Base-by-base conservation (phyloP, 2,797 vertebrate genomes). In the Synanceia verrucosa region DNA sequence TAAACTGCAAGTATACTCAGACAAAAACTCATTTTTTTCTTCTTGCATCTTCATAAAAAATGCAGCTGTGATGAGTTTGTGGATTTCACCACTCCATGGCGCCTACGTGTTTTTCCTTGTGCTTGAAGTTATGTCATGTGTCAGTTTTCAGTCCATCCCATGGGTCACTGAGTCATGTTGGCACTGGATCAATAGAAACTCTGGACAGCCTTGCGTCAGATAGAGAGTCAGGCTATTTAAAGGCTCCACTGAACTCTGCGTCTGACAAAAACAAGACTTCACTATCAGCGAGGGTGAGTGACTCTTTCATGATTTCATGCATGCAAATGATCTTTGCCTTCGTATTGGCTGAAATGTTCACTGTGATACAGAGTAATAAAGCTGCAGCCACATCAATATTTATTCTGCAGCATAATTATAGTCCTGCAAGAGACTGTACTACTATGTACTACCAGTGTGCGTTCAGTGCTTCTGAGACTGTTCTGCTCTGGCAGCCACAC, bases 201-300 rank as follows among this genome's bases (percentile, higher is more conserved):
- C 1, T 3, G 4, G 2, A 34, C 12, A 12, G 19, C 31, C 4
- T 55, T 19, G 29, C 59, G 14, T 36, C 9, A 48, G n/a, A 2
- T 7, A 21, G 2, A 4, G 11, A 29, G 29, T 33, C 18, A 1
- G 5, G 1, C 12, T 28, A 26, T 64, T 51, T 39, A 64, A 64
- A 39, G 0, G 12, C n/a, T 31, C 6, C 1, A 1, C 51, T 10
- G 2, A 0, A 37, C 31, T 34, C n/a, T 11, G 4, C 52, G 6
- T 12, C n/a, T 1, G n/a, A n/a, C n/a, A n/a, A n/a, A n/a, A n/a
- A n/a, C 53, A 31, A 19, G 9, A 28, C 46, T 43, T 23, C 0
- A 10, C 14, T 9, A 24, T 6, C 28, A n/a, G 26, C 2, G 11
- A 41, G 1, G 47, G 57, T 69, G 14, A 26, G 56, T 11, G 33